A percentile compares a stretch with the other conserved stretches of the same genome.
phyloP scores from a whole-genome alignment of 1,140 invertebrate species.

The Drosophila cardini region DNA sequence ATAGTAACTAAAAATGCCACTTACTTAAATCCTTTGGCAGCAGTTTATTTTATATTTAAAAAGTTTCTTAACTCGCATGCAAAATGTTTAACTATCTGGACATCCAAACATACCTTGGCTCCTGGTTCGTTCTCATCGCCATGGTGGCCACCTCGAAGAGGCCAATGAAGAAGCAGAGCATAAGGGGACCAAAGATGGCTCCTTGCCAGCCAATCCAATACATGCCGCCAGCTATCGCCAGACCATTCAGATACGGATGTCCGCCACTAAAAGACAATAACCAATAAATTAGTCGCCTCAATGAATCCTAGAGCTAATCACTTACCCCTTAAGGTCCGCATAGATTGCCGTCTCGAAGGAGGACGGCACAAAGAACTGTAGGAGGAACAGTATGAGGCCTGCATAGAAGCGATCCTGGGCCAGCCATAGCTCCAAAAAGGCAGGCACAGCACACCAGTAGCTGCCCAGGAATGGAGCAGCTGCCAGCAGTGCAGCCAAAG shows the following conservation, averaged over 20 bases:
- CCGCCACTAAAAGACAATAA: conserved; percentile 88
- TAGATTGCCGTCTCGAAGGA: conserved; percentile 98
- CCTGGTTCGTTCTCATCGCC: conserved; percentile 75
- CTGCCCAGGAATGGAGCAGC: conserved; percentile 97
- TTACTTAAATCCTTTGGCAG: conserved; percentile 61
- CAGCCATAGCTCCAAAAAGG: conserved; percentile 96
- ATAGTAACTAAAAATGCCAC: conserved; percentile 28
- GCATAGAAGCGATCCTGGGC: conserved; percentile 92
- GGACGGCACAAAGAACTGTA: conserved; percentile 95
- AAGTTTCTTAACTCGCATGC: conserved; percentile 63
- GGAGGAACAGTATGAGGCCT: conserved; percentile 91
- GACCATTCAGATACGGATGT: conserved; percentile 98
- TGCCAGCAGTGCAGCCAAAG: conserved; percentile 95
- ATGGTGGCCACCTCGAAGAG: conserved; percentile 81
- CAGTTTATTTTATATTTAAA: conserved; percentile 34
- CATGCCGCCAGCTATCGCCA: conserved; percentile 99
- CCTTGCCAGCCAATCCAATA: conserved; percentile 98
- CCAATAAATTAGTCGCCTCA: neutral
- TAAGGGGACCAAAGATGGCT: conserved; percentile 97
- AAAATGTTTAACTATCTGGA: conserved; percentile 36
- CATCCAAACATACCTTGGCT: conserved; percentile 66
- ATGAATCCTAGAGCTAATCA: neutral
- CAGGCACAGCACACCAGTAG: conserved; percentile 97
- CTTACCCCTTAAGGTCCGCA: conserved; percentile 98
- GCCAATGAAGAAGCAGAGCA: conserved; percentile 89